Evolutionary conservation across 2,797 vertebrate species (phyloP), one percentile per base, ranked within the genome.

Genomic region (Danio albolineatus): DNA sequence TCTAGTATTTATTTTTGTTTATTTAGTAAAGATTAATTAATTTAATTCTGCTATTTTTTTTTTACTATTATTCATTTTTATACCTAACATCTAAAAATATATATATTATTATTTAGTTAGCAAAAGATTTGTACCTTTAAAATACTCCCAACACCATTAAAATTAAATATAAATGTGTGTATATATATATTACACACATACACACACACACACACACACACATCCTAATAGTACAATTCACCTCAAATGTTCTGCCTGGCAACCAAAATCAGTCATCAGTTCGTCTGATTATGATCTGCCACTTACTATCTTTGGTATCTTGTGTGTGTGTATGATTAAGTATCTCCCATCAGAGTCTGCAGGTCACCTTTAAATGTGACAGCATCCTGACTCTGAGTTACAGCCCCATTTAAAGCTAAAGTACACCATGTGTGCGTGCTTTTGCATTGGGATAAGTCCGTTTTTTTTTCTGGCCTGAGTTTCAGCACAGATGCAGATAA

Each of bases 401-500:
- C 39, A 5, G 16, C 21, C 4, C 2, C 6, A 13, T 49, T 75
- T 53, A 61, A 64, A 10, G 10, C n/a, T 14, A 10, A 49, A 39
- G 14, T 19, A 49, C 10, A 1, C 14, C 14, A 12, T 67, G 16
- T 38, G 21, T 16, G 12, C 2, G 39, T 43, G 49, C 54, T 8
- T 62, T 60, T 51, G 44, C 44, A 12, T 46, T 46, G 44, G 7
- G 44, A 7, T 46, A 12, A 46, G 44, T 46, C 44, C 1, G 44
- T 46, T 12, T 56, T 64, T 56, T 64, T 16, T 62, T 82, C 51
- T 51, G 67, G 36, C 69, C 19, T 9, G 61, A 13, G 59, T 73
- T 49, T 16, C n/a, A 64, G 66, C 54, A 72, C 80, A 44, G 44
- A 67, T 73, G 44, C 71, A 39, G 38, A 59, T 67, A 53, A 82